phyloP scores from a whole-genome alignment of 2,888 invertebrate genomes.

The Nemotelus nigrinus region DNA sequence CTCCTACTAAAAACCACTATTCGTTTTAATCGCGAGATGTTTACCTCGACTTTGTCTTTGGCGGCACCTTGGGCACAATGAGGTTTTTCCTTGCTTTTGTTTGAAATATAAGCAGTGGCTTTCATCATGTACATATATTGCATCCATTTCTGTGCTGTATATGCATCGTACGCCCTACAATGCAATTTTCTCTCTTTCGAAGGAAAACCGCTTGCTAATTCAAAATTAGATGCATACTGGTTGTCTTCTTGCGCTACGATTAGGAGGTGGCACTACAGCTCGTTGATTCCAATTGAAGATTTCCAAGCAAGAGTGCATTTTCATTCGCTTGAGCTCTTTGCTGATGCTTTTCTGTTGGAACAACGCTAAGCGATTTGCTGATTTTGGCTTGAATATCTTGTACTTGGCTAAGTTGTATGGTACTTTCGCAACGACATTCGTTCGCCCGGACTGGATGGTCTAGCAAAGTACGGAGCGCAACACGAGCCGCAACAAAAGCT shows the following conservation, averaged over 20 bases:
- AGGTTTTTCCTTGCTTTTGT: too few species aligned
- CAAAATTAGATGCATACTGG: conserved; percentile 32
- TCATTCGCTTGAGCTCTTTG: neutral
- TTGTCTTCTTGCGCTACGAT: conserved; percentile 17
- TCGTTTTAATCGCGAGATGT: conserved; percentile 1
- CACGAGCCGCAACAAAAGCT: too few species aligned
- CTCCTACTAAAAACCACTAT: neutral
- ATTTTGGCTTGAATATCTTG: too few species aligned
- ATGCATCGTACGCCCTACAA: conserved; percentile 15
- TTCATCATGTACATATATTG: neutral
- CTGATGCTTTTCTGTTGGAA: neutral
- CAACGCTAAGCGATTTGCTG: too few species aligned
- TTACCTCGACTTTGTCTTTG: neutral
- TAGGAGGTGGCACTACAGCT: conserved; percentile 1
- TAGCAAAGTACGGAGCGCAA: too few species aligned
- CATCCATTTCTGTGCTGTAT: neutral
- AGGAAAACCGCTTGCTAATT: conserved; percentile 28
- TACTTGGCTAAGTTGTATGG: too few species aligned
- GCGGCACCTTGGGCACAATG: conserved; percentile 3
- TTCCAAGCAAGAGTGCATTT: neutral
- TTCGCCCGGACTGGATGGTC: too few species aligned
- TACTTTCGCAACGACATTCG: too few species aligned
- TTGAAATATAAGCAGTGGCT: conserved; percentile 6
- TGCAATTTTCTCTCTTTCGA: neutral
- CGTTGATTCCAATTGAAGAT: conserved; percentile 27